Conservation (phyloP, 1,140 invertebrate genomes). For the Drosophila bocki region DNA sequence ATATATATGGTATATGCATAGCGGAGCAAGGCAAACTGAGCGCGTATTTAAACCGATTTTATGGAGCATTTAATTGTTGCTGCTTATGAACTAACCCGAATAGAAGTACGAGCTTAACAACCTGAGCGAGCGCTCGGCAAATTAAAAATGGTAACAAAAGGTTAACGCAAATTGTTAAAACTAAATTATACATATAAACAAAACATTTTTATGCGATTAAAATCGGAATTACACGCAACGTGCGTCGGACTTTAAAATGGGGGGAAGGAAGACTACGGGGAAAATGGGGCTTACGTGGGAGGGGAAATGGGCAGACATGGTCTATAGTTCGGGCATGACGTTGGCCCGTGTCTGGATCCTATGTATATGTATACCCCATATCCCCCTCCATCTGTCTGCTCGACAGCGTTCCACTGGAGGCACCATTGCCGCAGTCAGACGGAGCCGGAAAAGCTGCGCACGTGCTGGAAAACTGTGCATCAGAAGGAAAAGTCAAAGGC, state of each 20-base stretch:
- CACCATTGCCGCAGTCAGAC: slow-evolving; percentile 26
- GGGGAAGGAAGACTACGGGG: not conserved
- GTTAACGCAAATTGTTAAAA: slow-evolving; percentile 83
- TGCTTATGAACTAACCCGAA: slow-evolving; percentile 69
- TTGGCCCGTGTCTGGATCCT: slow-evolving; percentile 43
- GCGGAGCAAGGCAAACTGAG: slow-evolving; percentile 15
- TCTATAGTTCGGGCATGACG: slow-evolving; percentile 47
- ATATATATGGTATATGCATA: slow-evolving; percentile 31
- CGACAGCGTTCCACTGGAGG: slow-evolving; percentile 42
- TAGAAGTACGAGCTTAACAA: slow-evolving; percentile 33
- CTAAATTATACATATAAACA: slow-evolving; percentile 84
- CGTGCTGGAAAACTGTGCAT: slow-evolving; percentile 82
- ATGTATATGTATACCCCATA: slow-evolving; percentile 8
- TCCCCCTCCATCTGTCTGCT: slow-evolving; percentile 34
- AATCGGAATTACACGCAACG: slow-evolving; percentile 84
- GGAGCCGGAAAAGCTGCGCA: slow-evolving; percentile 77
- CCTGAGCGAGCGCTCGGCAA: slow-evolving; percentile 45
- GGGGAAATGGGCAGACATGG: slow-evolving; percentile 49
- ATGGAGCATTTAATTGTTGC: slow-evolving; percentile 82
- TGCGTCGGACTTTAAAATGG: slow-evolving; percentile 62
- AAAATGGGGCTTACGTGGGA: slow-evolving; percentile 17
- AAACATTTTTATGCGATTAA: slow-evolving; percentile 83
- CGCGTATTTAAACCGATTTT: slow-evolving; percentile 81
- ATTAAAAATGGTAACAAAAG: slow-evolving; percentile 84
- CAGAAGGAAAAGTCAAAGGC: slow-evolving; percentile 33